Evolutionary conservation across 2,888 invertebrate species (phyloP).

Genomic region (Strigamia crassipes): DNA sequence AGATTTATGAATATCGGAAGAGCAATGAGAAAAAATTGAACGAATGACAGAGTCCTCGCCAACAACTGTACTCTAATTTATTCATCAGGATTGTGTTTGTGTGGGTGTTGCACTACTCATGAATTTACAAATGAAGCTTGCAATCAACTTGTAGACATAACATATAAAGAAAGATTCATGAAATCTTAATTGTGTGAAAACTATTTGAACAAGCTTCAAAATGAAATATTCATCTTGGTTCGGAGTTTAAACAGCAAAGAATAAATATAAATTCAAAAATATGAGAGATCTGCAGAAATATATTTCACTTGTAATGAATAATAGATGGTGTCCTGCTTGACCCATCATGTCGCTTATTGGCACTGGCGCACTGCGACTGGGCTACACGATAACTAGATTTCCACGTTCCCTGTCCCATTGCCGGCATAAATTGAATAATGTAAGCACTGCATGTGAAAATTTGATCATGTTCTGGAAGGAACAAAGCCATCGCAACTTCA

Average conservation of each 20-base stretch:
- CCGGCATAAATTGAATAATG: constrained; percentile 38
- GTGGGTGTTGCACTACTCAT: too few relatives aligned
- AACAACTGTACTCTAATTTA: too few relatives aligned
- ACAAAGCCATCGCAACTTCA: neutral
- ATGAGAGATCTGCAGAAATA: neutral
- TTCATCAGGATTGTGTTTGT: too few relatives aligned
- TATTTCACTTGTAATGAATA: constrained; percentile 23
- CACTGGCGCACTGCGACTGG: neutral
- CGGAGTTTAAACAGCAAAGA: neutral
- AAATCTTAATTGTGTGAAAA: too few relatives aligned
- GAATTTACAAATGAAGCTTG: too few relatives aligned
- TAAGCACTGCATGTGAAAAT: constrained; percentile 18
- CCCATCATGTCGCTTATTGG: constrained; percentile 4
- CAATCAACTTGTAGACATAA: too few relatives aligned
- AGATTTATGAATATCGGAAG: too few relatives aligned
- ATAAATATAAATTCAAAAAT: neutral
- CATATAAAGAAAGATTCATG: too few relatives aligned
- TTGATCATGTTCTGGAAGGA: constrained; percentile 16
- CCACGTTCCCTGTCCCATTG: neutral
- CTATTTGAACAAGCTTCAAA: neutral
- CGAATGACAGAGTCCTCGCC: too few relatives aligned
- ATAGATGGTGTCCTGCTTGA: constrained; percentile 18
- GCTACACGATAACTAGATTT: constrained; percentile 28
- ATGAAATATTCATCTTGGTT: neutral
- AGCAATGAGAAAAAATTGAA: too few relatives aligned